Evolutionary conservation across 1,140 invertebrate genomes (phyloP).

Genomic region (Listronotus bonariensis): DNA sequence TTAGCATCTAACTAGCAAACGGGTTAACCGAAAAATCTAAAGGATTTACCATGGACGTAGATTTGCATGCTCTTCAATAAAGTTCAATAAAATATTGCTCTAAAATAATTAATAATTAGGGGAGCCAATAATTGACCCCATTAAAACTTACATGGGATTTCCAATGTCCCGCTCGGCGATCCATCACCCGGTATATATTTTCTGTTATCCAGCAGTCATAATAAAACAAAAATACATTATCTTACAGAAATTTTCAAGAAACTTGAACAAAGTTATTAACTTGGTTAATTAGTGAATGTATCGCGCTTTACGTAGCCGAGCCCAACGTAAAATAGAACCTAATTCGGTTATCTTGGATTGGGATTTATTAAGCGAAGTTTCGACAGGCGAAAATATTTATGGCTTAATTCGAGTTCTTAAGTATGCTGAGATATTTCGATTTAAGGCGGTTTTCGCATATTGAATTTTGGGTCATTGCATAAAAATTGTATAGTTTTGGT

Average conservation of each 20-base stretch:
- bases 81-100: no score
- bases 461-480: neutral
- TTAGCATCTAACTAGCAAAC: no score
- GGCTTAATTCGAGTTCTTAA: constrained; percentile 28
- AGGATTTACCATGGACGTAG: no score
- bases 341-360: constrained; percentile 35
- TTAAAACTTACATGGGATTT: no score
- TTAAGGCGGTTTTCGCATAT: constrained; percentile 7
- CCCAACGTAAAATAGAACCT: constrained; percentile 25
- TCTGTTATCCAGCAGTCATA: neutral
- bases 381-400: constrained; percentile 35
- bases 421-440: constrained; percentile 13
- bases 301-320: constrained; percentile 6
- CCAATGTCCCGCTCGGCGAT: no score
- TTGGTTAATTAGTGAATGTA: constrained; percentile 31
- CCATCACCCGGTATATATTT: no score
- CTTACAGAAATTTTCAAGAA: constrained; percentile 7
- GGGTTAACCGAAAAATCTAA: no score
- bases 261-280: constrained; percentile 28
- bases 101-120: no score
- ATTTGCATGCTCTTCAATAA: no score
- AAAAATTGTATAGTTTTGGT: no score
- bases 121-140: no score
- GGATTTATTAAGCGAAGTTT: constrained; percentile 37
- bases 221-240: constrained; percentile 7